Base-by-base conservation (phyloP, 2,797 vertebrate genomes). In the Danio jaintianensis region DNA sequence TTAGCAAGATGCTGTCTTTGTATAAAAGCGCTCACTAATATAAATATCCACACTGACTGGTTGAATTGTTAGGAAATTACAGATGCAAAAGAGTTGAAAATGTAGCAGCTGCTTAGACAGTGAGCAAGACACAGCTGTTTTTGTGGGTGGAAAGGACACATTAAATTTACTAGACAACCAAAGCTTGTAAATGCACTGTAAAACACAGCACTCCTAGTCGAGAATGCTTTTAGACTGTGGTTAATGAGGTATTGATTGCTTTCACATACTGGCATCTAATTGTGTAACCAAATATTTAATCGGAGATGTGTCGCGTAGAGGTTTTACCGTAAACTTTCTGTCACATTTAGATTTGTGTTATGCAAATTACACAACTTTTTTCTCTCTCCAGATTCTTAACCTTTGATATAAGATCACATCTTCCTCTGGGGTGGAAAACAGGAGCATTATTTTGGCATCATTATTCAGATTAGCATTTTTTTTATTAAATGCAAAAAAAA, bases 121-220 rank as follows among this genome's bases (percentile, higher is more conserved):
- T 16, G 79, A 86, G 81, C 69, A 56, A 43, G 50, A 69, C 59
- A 72, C 68, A 59, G 55, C 61, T 75, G 13, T 68, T 78, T 83
- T 85, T 2, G 6, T 45, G 40, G 56, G 63, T 7, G 22, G 70
- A 86, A 50, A 20, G 43, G 29, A 77, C 50, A 61, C 18, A 66
- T 13, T 85, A 71, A 86, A 78, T 89, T 76, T 81, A 58, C 75
- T 70, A 63, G 84, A 83, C 79, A 81, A 71, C 56, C 48, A 16
- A 67, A 53, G 76, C 72, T 82, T 76, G 50, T 72, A 69, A 83
- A 78, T 43, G 9, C 71, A 83, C 56, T 56, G 71, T 80, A 66
- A 63, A 64, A 62, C 43, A 58, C 71, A 43, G 20, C 36, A 5
- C 64, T 55, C 56, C 75, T 55, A 75, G 68, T 55, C 55, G 7